phyloP scores from a whole-genome alignment of 2,888 invertebrate species.

The Lottia scabra region DNA sequence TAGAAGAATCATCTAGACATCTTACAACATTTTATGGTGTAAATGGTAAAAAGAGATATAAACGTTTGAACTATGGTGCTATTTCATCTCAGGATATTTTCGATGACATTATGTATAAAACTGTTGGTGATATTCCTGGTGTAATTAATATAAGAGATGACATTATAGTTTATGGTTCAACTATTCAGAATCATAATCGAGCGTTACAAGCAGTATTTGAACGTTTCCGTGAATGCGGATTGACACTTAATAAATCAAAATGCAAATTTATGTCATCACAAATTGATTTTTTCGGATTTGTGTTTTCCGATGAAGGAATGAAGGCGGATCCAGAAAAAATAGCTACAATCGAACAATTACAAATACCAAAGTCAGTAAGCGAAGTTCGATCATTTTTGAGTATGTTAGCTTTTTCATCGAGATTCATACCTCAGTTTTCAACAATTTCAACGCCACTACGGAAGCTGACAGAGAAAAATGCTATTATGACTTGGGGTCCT shows the following conservation, averaged over 20 bases:
- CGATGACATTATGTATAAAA: slow-evolving; percentile 29
- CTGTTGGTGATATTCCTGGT: slow-evolving; percentile 26
- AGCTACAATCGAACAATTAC: background rate
- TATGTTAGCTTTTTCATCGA: background rate
- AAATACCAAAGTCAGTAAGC: background rate
- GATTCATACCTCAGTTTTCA: background rate
- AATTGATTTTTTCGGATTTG: background rate
- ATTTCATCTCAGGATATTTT: slow-evolving; percentile 36
- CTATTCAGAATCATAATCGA: background rate
- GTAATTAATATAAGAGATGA: slow-evolving; percentile 40
- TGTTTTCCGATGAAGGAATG: background rate
- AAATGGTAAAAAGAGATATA: slow-evolving; percentile 24
- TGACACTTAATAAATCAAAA: background rate
- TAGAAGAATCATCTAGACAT: background rate
- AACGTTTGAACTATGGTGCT: slow-evolving; percentile 37
- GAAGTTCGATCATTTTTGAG: background rate
- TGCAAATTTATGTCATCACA: background rate
- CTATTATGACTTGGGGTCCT: background rate
- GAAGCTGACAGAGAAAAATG: background rate
- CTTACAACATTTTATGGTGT: slow-evolving; percentile 18
- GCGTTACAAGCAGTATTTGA: background rate
- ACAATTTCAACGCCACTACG: background rate
- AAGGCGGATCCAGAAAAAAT: background rate
- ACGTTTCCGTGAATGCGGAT: background rate
- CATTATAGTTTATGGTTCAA: slow-evolving; percentile 26